phyloP scores from a whole-genome alignment of 2,797 vertebrate genomes.

The Myiothlypis chrysogaster region DNA sequence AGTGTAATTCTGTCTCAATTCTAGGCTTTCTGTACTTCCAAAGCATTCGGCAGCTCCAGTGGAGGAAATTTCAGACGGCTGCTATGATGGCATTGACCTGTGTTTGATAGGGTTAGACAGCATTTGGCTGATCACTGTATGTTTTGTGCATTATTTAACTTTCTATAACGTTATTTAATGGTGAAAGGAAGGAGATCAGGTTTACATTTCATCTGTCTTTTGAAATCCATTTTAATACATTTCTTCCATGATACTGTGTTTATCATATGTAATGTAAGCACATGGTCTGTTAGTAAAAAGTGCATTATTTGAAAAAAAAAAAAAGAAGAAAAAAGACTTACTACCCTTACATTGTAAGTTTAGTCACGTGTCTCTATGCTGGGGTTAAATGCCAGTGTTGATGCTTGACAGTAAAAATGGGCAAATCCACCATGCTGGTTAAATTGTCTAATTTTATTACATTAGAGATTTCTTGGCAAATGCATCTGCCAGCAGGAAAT shows the following conservation, averaged over 20 bases:
- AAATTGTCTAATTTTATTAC: constrained; percentile 83
- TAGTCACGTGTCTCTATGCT: constrained; percentile 69
- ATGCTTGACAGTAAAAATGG: constrained; percentile 76
- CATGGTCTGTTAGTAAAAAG: background rate
- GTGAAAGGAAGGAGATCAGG: constrained; percentile 64
- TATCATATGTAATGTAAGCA: background rate
- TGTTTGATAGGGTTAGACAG: constrained; percentile 86
- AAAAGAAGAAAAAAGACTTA: constrained; percentile 25
- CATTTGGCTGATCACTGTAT: constrained; percentile 74
- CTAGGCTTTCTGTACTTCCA: constrained; percentile 86
- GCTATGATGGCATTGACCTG: constrained; percentile 85
- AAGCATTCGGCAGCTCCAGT: constrained; percentile 79
- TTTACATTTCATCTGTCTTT: constrained; percentile 64
- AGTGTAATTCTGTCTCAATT: constrained; percentile 92
- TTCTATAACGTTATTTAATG: constrained; percentile 72
- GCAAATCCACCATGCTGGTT: constrained; percentile 78
- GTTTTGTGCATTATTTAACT: constrained; percentile 80
- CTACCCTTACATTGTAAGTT: constrained; percentile 69
- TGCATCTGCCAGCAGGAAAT: constrained; percentile 77
- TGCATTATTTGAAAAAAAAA: constrained; percentile 22
- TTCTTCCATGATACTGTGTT: constrained; percentile 13
- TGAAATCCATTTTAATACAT: constrained; percentile 50
- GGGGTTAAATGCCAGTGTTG: constrained; percentile 74
- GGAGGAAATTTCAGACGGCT: constrained; percentile 85
- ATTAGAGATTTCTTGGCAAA: constrained; percentile 79